Conservation (phyloP, 1,140 invertebrate genomes). For the Stegodyphus dumicola region DNA sequence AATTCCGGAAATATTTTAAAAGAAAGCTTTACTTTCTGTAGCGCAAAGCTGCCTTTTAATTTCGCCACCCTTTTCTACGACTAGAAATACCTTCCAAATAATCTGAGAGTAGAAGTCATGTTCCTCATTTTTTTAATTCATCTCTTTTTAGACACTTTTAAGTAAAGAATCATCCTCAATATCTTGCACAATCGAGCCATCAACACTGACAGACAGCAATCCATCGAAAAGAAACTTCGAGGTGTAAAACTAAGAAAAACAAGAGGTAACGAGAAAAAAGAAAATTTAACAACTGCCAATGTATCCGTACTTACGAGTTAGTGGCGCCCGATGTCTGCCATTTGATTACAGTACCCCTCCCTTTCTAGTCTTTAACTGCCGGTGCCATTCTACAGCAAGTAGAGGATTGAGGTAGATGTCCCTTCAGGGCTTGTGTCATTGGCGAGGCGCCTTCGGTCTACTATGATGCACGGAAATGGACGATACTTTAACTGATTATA, state of each 20-base stretch:
- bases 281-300: too few species aligned
- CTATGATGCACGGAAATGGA: constrained; percentile 9
- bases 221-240: not conserved
- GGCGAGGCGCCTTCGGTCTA: constrained; percentile 7
- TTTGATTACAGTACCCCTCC: constrained; percentile 46
- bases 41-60: too few species aligned
- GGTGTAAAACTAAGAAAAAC: too few species aligned
- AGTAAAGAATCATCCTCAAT: not conserved
- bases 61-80: too few species aligned
- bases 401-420: not conserved
- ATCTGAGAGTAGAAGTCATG: not conserved
- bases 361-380: constrained; percentile 19
- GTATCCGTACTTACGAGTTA: not conserved
- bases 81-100: too few species aligned
- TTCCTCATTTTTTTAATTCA: not conserved
- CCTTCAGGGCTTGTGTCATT: constrained; percentile 37
- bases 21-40: too few species aligned
- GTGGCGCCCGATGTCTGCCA: constrained; percentile 28
- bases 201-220: not conserved
- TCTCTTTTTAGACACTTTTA: not conserved
- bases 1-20: too few species aligned
- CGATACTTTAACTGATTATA: constrained; percentile 28
- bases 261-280: too few species aligned
- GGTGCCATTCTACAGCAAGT: not conserved
- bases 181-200: not conserved